A percentile compares a stretch with the other conserved stretches of the same genome.
phyloP scores from a whole-genome alignment of 2,113 vertebrate genomes.

The Apaloderma vittatum region DNA sequence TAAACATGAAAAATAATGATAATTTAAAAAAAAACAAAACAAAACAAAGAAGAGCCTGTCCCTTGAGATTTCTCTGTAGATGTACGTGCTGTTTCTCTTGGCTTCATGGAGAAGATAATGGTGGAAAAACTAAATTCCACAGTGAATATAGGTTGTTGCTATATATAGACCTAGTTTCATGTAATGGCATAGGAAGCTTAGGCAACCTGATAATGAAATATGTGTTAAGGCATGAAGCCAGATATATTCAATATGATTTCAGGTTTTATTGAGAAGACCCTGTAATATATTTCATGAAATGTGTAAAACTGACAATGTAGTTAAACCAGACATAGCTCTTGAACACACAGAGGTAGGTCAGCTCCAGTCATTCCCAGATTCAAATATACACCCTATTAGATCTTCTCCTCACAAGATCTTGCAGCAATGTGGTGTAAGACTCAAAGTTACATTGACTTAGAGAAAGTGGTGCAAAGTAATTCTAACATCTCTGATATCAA shows the following conservation, averaged over 20 bases:
- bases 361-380: background rate
- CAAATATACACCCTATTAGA: background rate
- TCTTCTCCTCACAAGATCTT: background rate
- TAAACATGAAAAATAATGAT: background rate
- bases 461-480: background rate
- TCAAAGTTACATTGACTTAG: background rate
- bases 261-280: background rate
- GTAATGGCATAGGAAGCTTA: background rate
- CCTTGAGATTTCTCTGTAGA: background rate
- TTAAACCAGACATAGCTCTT: background rate
- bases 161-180: background rate
- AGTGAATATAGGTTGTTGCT: background rate
- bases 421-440: accelerated
- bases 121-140: background rate
- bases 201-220: background rate
- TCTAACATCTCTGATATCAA: background rate
- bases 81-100: background rate
- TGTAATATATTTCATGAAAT: background rate
- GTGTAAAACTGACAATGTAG: background rate
- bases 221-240: background rate
- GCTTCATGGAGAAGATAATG: background rate
- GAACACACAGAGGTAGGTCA: background rate
- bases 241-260: background rate
- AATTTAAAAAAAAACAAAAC: background rate
- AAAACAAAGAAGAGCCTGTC: background rate